Conservation (phyloP, 2,888 invertebrate species). For the Blastobasis adustella region DNA sequence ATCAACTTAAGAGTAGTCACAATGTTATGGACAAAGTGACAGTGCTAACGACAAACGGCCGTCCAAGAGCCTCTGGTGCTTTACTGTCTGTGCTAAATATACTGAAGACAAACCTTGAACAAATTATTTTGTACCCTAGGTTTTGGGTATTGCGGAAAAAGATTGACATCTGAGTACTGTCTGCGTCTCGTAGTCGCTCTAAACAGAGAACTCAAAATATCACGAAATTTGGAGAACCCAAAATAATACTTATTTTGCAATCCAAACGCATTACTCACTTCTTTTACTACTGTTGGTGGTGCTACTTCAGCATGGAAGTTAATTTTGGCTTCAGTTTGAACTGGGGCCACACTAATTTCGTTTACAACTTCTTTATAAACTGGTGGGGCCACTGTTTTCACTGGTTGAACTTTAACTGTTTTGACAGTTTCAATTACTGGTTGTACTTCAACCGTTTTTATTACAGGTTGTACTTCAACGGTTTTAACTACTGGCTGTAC, state of each 20-base stretch:
- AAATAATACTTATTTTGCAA: conserved; percentile 13
- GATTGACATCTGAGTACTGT: conserved; percentile 1
- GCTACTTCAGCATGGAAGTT: conserved; percentile 26
- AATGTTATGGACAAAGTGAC: not conserved
- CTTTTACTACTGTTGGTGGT: conserved; percentile 38
- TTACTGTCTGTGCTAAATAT: conserved; percentile 1
- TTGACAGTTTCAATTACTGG: conserved; percentile 4
- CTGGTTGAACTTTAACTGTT: conserved; percentile 24
- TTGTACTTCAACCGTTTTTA: conserved; percentile 5
- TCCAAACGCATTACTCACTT: conserved; percentile 49
- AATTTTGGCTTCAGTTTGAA: conserved; percentile 4
- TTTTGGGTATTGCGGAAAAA: conserved; percentile 20
- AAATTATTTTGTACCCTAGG: conserved; percentile 18
- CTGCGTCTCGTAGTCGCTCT: conserved; percentile 18
- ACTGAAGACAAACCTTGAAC: conserved; percentile 40
- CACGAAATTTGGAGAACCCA: conserved; percentile 25
- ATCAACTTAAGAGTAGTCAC: not conserved
- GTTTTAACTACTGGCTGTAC: conserved; percentile 12
- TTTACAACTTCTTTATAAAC: conserved; percentile 32
- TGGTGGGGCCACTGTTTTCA: conserved; percentile 17
- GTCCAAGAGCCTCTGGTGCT: conserved; percentile 38
- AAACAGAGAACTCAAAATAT: conserved; percentile 32
- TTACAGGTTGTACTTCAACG: conserved; percentile 21
- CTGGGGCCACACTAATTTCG: conserved; percentile 39
- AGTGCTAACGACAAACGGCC: conserved; percentile 18